These are phyloP conservation scores for Mesembrinibis cayennensis DNA, from an alignment of 2,113 vertebrate genomes.

Conservation along the genomic window DNA sequence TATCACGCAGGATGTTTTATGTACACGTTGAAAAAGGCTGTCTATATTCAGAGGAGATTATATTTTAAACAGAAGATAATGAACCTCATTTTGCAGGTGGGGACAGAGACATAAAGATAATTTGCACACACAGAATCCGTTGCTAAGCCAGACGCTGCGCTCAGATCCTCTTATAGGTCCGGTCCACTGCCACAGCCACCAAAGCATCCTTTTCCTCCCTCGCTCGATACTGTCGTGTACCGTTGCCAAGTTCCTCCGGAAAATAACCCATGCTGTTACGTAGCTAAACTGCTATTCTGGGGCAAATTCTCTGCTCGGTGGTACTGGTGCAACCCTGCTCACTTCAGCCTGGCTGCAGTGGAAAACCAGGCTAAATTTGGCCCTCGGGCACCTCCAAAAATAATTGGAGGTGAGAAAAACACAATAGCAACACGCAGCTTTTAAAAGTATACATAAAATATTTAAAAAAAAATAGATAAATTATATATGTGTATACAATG, in stretches of 20 bases:
- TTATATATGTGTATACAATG: conserved; percentile 56
- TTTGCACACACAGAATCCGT: not conserved
- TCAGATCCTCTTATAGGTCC: not conserved
- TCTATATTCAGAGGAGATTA: not conserved
- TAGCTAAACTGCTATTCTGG: not conserved
- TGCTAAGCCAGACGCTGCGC: not conserved
- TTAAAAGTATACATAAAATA: conserved; percentile 65
- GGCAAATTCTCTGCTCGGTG: not conserved
- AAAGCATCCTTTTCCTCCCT: not conserved
- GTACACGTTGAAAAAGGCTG: not conserved
- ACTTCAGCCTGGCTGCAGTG: not conserved
- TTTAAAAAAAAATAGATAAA: conserved; percentile 50
- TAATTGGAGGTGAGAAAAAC: conserved; percentile 60
- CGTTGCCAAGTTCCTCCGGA: not conserved
- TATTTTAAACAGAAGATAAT: conserved; percentile 49
- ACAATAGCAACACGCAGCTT: conserved; percentile 22
- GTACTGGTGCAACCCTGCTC: not conserved
- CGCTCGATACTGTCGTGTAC: accelerated
- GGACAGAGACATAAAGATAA: conserved; percentile 28
- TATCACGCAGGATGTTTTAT: not conserved
- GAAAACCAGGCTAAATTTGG: not conserved
- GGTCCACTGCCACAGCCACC: not conserved
- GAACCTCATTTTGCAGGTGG: conserved; percentile 51
- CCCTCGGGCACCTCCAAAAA: conserved; percentile 38
- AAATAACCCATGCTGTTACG: not conserved